Percentiles rank a stretch among this genome's conserved stretches.
Evolutionary conservation across 2,113 vertebrate genomes (phyloP).

Genomic region (Zosterops lateralis): DNA sequence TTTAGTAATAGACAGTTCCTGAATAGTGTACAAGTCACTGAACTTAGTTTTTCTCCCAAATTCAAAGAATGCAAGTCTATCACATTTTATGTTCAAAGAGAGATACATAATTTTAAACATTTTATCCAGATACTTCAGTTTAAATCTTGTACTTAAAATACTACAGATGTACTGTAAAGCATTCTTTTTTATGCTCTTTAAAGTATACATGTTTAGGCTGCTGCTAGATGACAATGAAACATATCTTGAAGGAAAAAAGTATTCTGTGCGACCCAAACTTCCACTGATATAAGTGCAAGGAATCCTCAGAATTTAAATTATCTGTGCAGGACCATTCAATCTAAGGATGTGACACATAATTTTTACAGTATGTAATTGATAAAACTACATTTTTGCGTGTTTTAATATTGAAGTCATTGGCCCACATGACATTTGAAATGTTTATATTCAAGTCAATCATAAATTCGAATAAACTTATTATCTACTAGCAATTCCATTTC

Average conservation of each 20-base stretch:
- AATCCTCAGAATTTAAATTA: neutral
- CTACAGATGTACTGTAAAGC: neutral
- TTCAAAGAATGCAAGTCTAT: neutral
- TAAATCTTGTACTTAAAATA: neutral
- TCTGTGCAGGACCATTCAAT: neutral
- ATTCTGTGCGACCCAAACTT: neutral
- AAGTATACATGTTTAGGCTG: neutral
- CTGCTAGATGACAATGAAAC: neutral
- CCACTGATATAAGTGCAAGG: neutral
- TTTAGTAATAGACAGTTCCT: constrained; percentile 10
- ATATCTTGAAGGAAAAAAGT: neutral
- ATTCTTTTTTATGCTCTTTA: neutral
- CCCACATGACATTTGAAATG: constrained; percentile 1
- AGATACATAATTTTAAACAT: constrained; percentile 3
- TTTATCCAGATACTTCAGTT: constrained; percentile 7
- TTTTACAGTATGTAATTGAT: neutral
- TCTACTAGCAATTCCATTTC: neutral
- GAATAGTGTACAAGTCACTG: neutral
- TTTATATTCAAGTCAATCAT: neutral
- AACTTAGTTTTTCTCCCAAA: constrained; percentile 10
- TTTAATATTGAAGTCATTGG: neutral
- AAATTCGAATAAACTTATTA: neutral
- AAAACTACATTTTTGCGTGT: neutral
- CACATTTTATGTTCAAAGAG: neutral
- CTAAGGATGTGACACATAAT: neutral